These are phyloP conservation scores for Mizuhopecten yessoensis DNA, from an alignment of 1,140 invertebrate genomes.

Conservation along the genomic window DNA sequence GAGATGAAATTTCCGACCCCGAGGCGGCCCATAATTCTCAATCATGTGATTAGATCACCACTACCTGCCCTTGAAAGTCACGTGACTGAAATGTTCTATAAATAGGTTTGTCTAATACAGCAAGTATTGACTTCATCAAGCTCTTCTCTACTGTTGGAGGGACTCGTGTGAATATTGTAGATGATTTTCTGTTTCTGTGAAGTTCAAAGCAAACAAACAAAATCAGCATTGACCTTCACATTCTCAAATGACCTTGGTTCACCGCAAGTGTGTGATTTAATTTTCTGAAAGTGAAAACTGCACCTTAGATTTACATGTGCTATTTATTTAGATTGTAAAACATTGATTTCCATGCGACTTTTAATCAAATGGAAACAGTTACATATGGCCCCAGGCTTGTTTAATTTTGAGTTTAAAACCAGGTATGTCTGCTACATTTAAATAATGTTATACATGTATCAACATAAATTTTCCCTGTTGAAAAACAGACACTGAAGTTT, in stretches of 20 bases:
- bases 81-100: slow-evolving; percentile 30
- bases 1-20: slow-evolving; percentile 42
- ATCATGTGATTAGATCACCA: slow-evolving; percentile 34
- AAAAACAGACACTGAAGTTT: too few relatives aligned
- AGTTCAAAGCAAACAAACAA: slow-evolving; percentile 27
- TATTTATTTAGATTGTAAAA: too few relatives aligned
- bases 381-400: too few relatives aligned
- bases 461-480: too few relatives aligned
- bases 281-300: too few relatives aligned
- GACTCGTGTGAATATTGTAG: neutral
- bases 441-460: too few relatives aligned
- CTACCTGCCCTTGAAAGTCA: slow-evolving; percentile 37
- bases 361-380: too few relatives aligned
- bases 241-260: neutral
- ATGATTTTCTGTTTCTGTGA: neutral
- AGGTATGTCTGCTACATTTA: too few relatives aligned
- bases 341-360: too few relatives aligned
- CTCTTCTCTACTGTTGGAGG: neutral
- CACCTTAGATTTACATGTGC: too few relatives aligned
- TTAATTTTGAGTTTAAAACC: too few relatives aligned
- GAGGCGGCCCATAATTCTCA: slow-evolving; percentile 37
- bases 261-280: too few relatives aligned
- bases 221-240: neutral
- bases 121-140: slow-evolving; percentile 38
- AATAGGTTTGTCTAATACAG: slow-evolving; percentile 37